Evolutionary conservation across 2,888 invertebrate genomes (phyloP).

Genomic region (Caenorhabditis sp.): DNA sequence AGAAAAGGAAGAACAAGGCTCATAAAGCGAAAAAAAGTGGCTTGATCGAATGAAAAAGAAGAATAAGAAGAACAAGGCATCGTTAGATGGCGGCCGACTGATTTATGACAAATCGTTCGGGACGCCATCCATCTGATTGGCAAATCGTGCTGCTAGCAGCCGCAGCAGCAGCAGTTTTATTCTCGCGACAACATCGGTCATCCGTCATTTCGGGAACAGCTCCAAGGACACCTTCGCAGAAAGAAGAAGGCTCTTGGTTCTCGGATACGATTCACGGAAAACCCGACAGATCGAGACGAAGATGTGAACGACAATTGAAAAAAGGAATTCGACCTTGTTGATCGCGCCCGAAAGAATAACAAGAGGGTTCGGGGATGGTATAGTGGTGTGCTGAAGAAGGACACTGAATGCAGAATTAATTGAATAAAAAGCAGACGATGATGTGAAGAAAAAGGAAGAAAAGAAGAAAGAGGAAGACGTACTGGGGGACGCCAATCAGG

Average conservation of each 20-base stretch:
- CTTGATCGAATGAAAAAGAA: slow-evolving; percentile 13
- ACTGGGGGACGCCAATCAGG: slow-evolving; percentile 41
- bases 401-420: slow-evolving; percentile 42
- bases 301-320: slow-evolving; percentile 30
- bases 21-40: slow-evolving; percentile 10
- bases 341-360: slow-evolving; percentile 40
- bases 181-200: slow-evolving; percentile 21
- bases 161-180: slow-evolving; percentile 5
- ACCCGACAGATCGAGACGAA: neutral
- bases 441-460: no score
- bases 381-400: slow-evolving; percentile 29
- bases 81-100: slow-evolving; percentile 41
- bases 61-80: slow-evolving; percentile 37
- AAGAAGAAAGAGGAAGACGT: no score
- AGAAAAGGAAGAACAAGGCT: neutral
- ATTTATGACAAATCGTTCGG: slow-evolving; percentile 54
- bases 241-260: neutral
- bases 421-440: slow-evolving; percentile 53
- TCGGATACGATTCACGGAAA: neutral
- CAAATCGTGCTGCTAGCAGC: slow-evolving; percentile 32
- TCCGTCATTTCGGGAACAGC: slow-evolving; percentile 11
- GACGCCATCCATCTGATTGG: slow-evolving; percentile 46
- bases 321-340: slow-evolving; percentile 50
- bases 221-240: slow-evolving; percentile 20
- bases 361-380: slow-evolving; percentile 38